Conservation (phyloP, 1,140 invertebrate genomes). For the Drosophila sturtevanti region DNA sequence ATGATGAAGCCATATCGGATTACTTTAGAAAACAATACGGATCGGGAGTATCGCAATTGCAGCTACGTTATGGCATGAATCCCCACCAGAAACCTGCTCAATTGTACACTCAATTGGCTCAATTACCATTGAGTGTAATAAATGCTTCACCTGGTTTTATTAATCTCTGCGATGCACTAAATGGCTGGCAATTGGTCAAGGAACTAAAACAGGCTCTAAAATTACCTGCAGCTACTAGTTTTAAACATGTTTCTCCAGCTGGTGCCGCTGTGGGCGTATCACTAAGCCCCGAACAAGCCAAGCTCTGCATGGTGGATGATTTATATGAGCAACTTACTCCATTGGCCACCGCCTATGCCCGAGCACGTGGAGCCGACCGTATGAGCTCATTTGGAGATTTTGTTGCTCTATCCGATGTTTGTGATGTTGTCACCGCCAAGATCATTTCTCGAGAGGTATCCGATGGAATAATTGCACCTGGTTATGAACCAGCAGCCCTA, state of each 20-base stretch:
- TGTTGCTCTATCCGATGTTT: constrained; percentile 95
- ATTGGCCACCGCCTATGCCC: constrained; percentile 96
- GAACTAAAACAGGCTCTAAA: constrained; percentile 92
- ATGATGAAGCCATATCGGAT: constrained; percentile 97
- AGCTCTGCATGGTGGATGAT: constrained; percentile 97
- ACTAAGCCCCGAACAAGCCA: constrained; percentile 88
- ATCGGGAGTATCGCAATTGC: constrained; percentile 89
- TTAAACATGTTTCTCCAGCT: constrained; percentile 98
- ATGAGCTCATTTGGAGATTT: constrained; percentile 99
- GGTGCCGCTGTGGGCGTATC: constrained; percentile 96
- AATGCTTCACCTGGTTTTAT: constrained; percentile 97
- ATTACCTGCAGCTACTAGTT: constrained; percentile 96
- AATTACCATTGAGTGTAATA: constrained; percentile 94
- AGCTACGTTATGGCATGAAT: constrained; percentile 97
- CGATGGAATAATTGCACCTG: constrained; percentile 98
- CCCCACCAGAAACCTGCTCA: constrained; percentile 99
- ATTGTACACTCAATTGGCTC: constrained; percentile 91
- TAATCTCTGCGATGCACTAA: constrained; percentile 98
- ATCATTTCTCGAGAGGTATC: constrained; percentile 93
- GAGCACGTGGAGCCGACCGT: constrained; percentile 97
- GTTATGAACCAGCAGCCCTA: constrained; percentile 92
- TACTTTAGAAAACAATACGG: constrained; percentile 97
- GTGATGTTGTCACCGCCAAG: constrained; percentile 93
- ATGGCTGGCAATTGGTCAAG: constrained; percentile 97
- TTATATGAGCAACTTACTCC: constrained; percentile 90